Percentiles rank a stretch among this genome's conserved stretches.
These are phyloP conservation scores for Diabrotica balteata DNA, from an alignment of 2,888 invertebrate species.

Conservation along the genomic window DNA sequence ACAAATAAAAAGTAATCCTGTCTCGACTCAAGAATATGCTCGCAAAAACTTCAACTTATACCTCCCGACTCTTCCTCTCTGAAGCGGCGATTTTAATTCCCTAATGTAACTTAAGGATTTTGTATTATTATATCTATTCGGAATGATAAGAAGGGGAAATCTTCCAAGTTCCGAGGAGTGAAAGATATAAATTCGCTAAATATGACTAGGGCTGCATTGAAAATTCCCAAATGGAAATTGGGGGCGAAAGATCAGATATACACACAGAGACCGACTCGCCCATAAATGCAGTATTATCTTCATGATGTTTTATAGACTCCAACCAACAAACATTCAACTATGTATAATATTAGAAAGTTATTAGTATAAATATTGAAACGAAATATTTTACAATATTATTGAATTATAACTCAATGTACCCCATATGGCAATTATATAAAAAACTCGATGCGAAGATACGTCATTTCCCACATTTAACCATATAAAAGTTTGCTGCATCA, in stretches of 20 bases:
- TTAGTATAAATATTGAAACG: background rate
- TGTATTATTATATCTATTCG: slow-evolving; percentile 39
- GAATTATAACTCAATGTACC: too few species aligned
- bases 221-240: slow-evolving; percentile 39
- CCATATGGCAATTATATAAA: too few species aligned
- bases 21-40: slow-evolving; percentile 19
- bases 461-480: too few species aligned
- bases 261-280: slow-evolving; percentile 24
- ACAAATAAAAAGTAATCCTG: slow-evolving; percentile 3
- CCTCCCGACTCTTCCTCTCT: background rate
- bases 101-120: slow-evolving; percentile 36
- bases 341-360: background rate
- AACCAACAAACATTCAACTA: background rate
- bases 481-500: too few species aligned
- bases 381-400: too few species aligned
- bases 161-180: slow-evolving; percentile 23
- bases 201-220: slow-evolving; percentile 34
- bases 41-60: slow-evolving; percentile 15
- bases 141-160: slow-evolving; percentile 33
- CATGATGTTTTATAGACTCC: too few species aligned
- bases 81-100: slow-evolving; percentile 25
- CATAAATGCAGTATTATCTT: background rate
- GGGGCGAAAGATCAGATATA: slow-evolving; percentile 27
- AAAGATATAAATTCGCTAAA: slow-evolving; percentile 36
- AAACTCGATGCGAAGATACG: too few species aligned